phyloP scores from a whole-genome alignment of 1,140 invertebrate species.

The Periplaneta americana region DNA sequence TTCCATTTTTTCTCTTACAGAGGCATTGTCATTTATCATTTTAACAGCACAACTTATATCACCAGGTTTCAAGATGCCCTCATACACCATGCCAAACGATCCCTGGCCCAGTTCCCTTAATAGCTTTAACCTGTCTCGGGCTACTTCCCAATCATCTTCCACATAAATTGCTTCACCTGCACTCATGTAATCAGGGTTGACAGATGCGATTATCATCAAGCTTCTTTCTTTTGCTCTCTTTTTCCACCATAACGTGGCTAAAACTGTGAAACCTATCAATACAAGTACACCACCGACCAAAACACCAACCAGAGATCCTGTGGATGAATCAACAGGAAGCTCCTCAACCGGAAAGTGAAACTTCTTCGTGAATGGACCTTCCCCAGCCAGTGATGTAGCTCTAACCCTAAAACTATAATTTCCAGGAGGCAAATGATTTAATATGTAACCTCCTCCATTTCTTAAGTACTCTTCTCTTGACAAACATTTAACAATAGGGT shows the following conservation, averaged over 20 bases:
- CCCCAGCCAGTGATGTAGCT: conserved; percentile 54
- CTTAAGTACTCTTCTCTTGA: conserved; percentile 32
- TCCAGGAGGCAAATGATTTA: conserved; percentile 47
- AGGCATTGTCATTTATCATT: conserved; percentile 51
- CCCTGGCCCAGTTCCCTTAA: conserved; percentile 56
- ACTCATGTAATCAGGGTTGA: conserved; percentile 9
- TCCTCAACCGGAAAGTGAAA: conserved; percentile 28
- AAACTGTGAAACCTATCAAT: neutral
- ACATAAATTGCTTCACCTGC: neutral
- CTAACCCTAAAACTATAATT: conserved; percentile 55
- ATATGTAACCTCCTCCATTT: conserved; percentile 26
- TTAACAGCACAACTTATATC: conserved; percentile 55
- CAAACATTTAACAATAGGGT: conserved; percentile 35
- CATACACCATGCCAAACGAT: conserved; percentile 65
- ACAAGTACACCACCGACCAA: neutral
- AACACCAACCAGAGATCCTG: neutral
- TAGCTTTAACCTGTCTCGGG: conserved; percentile 45
- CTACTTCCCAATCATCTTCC: conserved; percentile 9
- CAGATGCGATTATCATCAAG: conserved; percentile 3
- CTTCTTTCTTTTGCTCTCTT: neutral
- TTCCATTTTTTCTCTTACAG: conserved; percentile 46
- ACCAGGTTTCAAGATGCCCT: conserved; percentile 41
- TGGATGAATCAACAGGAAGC: conserved; percentile 11
- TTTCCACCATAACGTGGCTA: neutral
- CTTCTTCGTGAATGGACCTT: conserved; percentile 44